Base-by-base conservation (phyloP, 92 coral and sea anemone species). In the Parazoanthus swiftii region DNA sequence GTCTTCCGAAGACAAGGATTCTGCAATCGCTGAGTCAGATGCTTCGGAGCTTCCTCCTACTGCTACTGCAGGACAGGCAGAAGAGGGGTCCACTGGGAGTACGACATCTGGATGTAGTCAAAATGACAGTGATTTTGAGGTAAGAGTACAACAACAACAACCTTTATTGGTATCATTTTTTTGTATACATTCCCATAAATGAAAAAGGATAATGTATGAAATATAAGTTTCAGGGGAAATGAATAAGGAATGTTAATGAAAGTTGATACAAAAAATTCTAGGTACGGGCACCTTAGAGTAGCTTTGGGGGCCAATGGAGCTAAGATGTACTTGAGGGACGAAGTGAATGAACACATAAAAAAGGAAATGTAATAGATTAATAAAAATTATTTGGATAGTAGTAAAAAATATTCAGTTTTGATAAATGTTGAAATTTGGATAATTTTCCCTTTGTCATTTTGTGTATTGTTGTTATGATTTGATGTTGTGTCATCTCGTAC, bases 121-220 rank as follows among this genome's bases (percentile, higher is more conserved):
- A 68, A 38, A 43, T n/a, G 86, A 82, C 77, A 68, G 86, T 14
- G 77, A 82, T n/a, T 82, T 82, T 71, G 86, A 82, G 86, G 86
- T 82, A 42, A 20, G 80, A 76, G 25, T 29, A 29, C 33, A 29
- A 29, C 33, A 29, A 29, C 33, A 29, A 29, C 33, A 29, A 29
- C 33, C 33, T 29, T 29, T 29, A 29, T 29, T 29, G 0, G 33
- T 29, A 29, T 29, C 33, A 29, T 29, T 29, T 29, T 29, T 29
- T 29, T 0, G 33, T 29, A 29, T 29, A 29, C 33, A 29, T 29
- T 29, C 33, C 33, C 33, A 0, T 29, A 29, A 29, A 29, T 29
- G 33, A 29, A 29, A 29, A 29, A 29, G 33, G 33, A 29, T 29
- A 29, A 29, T 29, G 33, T 29, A 29, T 29, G 33, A 29, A 29